Evolutionary conservation across 2,888 invertebrate genomes (phyloP).

Genomic region (Micoletzkya japonica): DNA sequence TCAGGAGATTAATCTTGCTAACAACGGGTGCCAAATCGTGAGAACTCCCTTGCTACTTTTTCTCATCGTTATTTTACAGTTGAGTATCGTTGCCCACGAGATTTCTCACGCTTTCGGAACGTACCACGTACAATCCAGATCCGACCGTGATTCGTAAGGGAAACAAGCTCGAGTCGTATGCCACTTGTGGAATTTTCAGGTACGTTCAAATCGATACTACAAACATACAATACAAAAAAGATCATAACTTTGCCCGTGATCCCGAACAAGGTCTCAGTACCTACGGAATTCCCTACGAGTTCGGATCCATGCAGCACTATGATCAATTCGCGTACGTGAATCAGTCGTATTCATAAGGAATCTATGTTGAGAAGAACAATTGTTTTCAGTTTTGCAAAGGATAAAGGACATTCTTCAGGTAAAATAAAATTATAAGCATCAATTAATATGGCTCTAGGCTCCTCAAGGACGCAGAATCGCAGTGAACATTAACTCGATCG

Average conservation of each 20-base stretch:
- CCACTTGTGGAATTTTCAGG: not conserved
- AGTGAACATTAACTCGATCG: too few species aligned
- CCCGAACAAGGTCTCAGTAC: not conserved
- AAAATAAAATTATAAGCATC: too few species aligned
- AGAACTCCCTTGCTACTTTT: too few species aligned
- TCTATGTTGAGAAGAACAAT: too few species aligned
- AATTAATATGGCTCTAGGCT: too few species aligned
- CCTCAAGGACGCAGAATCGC: too few species aligned
- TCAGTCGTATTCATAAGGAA: too few species aligned
- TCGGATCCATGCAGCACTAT: constrained; percentile 26
- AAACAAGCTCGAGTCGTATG: too few species aligned
- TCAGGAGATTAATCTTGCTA: too few species aligned
- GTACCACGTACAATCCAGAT: constrained; percentile 19
- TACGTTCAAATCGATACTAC: constrained; percentile 5
- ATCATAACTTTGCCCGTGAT: constrained; percentile 17
- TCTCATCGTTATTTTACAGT: too few species aligned
- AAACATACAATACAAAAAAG: constrained; percentile 6
- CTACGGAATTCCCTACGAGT: constrained; percentile 25
- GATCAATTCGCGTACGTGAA: constrained; percentile 18
- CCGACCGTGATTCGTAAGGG: constrained; percentile 23
- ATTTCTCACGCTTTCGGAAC: constrained; percentile 22
- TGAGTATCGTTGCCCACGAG: constrained; percentile 13
- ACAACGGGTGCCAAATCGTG: too few species aligned
- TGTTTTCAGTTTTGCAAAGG: not conserved
- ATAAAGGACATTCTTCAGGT: constrained; percentile 1